Percentiles rank a stretch among this genome's conserved stretches.
These are phyloP conservation scores for Bujurquina vittata DNA, from an alignment of 2,113 vertebrate genomes.

Conservation along the genomic window DNA sequence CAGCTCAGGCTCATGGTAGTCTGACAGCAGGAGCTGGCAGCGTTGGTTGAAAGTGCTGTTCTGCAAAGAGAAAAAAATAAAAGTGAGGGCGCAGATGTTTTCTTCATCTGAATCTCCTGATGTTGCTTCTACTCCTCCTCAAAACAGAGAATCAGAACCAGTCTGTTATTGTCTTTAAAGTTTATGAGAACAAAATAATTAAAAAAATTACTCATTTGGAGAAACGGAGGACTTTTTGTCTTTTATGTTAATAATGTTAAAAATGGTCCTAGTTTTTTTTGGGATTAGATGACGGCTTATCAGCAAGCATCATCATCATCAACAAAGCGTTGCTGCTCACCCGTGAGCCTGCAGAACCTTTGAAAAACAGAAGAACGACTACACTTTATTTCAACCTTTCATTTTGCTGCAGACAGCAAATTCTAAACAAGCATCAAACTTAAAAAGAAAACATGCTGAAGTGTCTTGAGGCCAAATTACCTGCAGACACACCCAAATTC, in stretches of 20 bases:
- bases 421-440: not conserved
- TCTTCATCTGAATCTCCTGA: conserved; percentile 12
- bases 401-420: conserved; percentile 32
- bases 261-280: not conserved
- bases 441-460: not conserved
- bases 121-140: not conserved
- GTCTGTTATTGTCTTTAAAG: not conserved
- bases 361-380: not conserved
- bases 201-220: not conserved
- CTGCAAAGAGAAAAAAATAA: not conserved
- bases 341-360: not conserved
- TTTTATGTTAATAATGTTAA: rapidly evolving
- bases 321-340: not conserved
- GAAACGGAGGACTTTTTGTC: rapidly evolving
- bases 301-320: not conserved
- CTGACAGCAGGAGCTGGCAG: conserved; percentile 10
- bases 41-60: not conserved
- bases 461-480: conserved; percentile 7
- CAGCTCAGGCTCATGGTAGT: not conserved
- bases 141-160: not conserved
- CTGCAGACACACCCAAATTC: not conserved
- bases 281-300: not conserved
- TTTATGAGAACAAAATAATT: not conserved
- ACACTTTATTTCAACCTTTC: conserved; percentile 23
- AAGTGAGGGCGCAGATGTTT: not conserved